Conservation (phyloP, 2,888 invertebrate genomes). For the Latheticus oryzae region DNA sequence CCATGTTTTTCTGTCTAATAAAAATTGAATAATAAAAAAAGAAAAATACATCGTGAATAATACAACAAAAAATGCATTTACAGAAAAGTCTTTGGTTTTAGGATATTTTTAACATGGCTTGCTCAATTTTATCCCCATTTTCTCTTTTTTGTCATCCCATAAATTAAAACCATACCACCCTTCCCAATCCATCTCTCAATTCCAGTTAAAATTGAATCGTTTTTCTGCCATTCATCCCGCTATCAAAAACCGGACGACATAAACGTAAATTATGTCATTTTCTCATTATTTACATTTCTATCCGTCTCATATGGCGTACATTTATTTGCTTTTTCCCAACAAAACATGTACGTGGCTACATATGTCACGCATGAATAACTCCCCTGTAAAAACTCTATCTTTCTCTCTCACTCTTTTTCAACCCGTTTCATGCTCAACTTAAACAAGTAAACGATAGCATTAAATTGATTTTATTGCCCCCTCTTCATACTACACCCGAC, state of each 20-base stretch:
- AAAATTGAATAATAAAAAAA: too few species aligned
- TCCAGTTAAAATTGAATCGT: slow-evolving; percentile 34
- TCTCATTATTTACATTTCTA: slow-evolving; percentile 43
- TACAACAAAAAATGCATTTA: too few species aligned
- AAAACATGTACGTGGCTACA: slow-evolving; percentile 40
- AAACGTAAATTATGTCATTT: slow-evolving; percentile 45
- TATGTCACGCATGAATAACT: slow-evolving; percentile 44
- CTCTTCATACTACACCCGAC: slow-evolving; percentile 57
- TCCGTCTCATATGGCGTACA: slow-evolving; percentile 38
- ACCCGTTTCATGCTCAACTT: slow-evolving; percentile 57
- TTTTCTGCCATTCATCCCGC: slow-evolving; percentile 46
- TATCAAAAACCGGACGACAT: slow-evolving; percentile 44
- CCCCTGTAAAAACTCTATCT: slow-evolving; percentile 30
- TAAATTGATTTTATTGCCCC: slow-evolving; percentile 67
- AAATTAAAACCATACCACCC: too few species aligned
- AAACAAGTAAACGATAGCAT: slow-evolving; percentile 62
- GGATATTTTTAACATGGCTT: too few species aligned
- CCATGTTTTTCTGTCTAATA: too few species aligned
- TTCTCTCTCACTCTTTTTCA: slow-evolving; percentile 47
- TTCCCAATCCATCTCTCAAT: background rate
- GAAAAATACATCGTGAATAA: too few species aligned
- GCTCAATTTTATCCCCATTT: too few species aligned
- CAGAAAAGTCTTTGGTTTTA: too few species aligned
- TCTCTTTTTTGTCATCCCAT: too few species aligned
- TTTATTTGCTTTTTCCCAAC: slow-evolving; percentile 40